Conservation (phyloP, 2,797 vertebrate species). For the Acipenser transmontanus region DNA sequence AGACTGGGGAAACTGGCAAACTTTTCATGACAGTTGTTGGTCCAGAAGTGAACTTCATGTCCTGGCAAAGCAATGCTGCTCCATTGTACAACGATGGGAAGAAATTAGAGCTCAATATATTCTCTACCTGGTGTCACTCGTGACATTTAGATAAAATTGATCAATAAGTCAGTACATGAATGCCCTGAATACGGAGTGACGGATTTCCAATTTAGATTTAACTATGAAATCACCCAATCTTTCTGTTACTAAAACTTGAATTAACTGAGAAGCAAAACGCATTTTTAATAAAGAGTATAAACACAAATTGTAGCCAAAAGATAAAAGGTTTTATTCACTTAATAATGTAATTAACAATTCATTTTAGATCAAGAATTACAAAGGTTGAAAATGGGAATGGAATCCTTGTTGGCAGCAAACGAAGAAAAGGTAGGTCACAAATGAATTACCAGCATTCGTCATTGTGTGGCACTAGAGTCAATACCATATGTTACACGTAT, state of each 20-base stretch:
- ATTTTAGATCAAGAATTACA: conserved; percentile 84
- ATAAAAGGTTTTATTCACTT: neutral
- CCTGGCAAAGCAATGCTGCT: too few species aligned
- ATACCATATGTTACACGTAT: too few species aligned
- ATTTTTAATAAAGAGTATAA: too few species aligned
- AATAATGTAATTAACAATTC: conserved; percentile 25
- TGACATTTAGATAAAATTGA: neutral
- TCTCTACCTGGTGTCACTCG: neutral
- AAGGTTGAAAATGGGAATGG: conserved; percentile 78
- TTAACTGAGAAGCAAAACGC: too few species aligned
- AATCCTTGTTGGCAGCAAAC: conserved; percentile 75
- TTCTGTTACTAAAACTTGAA: too few species aligned
- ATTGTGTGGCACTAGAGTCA: too few species aligned
- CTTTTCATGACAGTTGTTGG: too few species aligned
- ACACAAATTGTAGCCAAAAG: neutral
- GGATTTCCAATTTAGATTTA: neutral
- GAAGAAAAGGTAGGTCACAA: conserved; percentile 78
- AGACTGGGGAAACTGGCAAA: too few species aligned
- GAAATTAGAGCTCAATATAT: too few species aligned
- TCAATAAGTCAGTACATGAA: neutral
- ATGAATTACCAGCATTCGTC: too few species aligned
- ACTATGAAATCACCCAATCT: neutral
- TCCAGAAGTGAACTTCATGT: too few species aligned
- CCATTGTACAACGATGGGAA: too few species aligned
- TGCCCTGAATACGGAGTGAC: neutral